phyloP scores from a whole-genome alignment of 1,140 invertebrate species.

The Aphis craccivora region DNA sequence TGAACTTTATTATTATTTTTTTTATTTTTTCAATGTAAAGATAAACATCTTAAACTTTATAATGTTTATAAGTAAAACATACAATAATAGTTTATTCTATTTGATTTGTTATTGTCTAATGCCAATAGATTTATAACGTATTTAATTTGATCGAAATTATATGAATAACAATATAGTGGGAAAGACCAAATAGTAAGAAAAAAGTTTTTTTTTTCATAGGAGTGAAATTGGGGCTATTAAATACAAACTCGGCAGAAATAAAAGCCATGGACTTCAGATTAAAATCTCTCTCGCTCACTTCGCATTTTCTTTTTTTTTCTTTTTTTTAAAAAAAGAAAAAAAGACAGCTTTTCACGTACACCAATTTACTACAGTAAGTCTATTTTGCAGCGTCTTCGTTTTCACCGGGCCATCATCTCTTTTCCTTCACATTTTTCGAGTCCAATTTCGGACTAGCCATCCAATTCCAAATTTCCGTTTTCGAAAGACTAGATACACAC shows the following conservation, averaged over 20 bases:
- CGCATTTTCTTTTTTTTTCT: neutral
- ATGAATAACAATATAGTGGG: neutral
- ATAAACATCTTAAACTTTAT: neutral
- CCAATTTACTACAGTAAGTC: conserved; percentile 34
- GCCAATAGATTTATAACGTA: neutral
- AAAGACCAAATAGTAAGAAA: neutral
- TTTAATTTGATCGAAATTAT: neutral
- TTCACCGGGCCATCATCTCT: neutral
- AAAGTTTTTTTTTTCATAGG: neutral
- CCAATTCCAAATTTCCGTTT: conserved; percentile 44
- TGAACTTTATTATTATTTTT: neutral
- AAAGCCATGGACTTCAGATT: neutral
- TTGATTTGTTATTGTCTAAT: neutral
- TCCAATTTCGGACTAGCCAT: conserved; percentile 19
- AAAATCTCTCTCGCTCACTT: conserved; percentile 6
- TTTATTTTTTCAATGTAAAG: neutral
- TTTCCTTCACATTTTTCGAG: neutral
- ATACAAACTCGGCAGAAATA: conserved; percentile 22
- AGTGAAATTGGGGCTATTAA: conserved; percentile 11
- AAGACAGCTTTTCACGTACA: conserved; percentile 40
- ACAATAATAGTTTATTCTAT: neutral
- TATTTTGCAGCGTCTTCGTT: conserved; percentile 36
- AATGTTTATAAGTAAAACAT: neutral
- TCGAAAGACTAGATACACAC: neutral
- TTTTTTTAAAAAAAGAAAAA: neutral